Percentiles rank a stretch among this genome's conserved stretches.
Evolutionary conservation across 2,113 vertebrate genomes (phyloP).

Genomic region (Copsychus sechellarum): DNA sequence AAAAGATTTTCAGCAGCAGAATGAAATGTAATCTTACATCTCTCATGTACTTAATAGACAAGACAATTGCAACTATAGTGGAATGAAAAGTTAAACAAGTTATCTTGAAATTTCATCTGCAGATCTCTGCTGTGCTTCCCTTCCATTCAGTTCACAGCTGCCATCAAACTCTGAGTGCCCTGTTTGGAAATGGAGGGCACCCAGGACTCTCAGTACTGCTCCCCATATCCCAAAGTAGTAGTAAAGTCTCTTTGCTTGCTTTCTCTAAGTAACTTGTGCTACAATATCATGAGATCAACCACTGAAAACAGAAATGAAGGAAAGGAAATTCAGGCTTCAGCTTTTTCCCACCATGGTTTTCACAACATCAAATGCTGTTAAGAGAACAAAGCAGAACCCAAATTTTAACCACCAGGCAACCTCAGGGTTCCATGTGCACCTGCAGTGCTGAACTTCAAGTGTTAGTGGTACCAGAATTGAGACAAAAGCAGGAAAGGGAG

Average conservation of each 20-base stretch:
- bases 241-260: neutral
- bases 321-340: neutral
- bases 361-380: neutral
- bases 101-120: neutral
- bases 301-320: neutral
- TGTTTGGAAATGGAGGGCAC: neutral
- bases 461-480: neutral
- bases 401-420: neutral
- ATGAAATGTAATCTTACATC: neutral
- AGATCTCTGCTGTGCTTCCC: neutral
- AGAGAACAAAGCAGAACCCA: neutral
- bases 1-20: neutral
- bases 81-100: neutral
- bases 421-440: neutral
- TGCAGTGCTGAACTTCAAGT: neutral
- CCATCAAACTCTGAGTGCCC: neutral
- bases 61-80: neutral
- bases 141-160: neutral
- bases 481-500: neutral
- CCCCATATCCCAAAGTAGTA: neutral
- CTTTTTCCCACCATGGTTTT: neutral
- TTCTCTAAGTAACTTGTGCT: neutral
- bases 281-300: neutral
- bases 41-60: neutral
- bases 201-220: neutral